Percentiles rank a stretch among this genome's conserved stretches.
Evolutionary conservation across 1,140 invertebrate genomes (phyloP).

Genomic region (Diabrotica undecimpunctata): DNA sequence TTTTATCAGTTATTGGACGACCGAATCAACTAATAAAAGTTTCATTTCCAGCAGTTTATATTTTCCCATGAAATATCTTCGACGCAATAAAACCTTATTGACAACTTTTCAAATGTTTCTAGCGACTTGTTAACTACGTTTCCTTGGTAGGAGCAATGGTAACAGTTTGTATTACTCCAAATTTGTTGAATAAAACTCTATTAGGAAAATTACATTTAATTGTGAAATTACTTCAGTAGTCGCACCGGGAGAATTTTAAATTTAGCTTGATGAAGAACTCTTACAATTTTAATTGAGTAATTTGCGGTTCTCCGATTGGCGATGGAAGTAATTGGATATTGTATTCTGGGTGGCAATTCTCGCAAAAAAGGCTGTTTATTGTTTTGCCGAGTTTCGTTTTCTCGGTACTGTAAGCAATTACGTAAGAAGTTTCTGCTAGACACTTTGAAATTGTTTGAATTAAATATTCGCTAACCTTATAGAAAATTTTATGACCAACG

Average conservation of each 20-base stretch:
- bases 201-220: slow-evolving; percentile 3
- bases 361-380: neutral
- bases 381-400: neutral
- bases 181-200: neutral
- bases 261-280: neutral
- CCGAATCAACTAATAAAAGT: too few species aligned
- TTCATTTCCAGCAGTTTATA: too few species aligned
- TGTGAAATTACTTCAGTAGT: slow-evolving; percentile 2
- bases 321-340: neutral
- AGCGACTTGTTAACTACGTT: too few species aligned
- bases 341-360: neutral
- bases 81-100: too few species aligned
- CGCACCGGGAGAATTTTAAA: neutral
- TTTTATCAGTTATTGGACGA: too few species aligned
- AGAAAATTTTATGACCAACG: too few species aligned
- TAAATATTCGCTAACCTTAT: too few species aligned
- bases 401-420: neutral
- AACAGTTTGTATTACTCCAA: neutral
- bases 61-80: too few species aligned
- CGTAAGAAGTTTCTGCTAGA: neutral
- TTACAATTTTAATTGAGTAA: slow-evolving; percentile 1
- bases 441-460: too few species aligned
- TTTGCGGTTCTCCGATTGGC: neutral
- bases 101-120: too few species aligned
- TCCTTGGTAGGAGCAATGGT: too few species aligned